These are phyloP conservation scores for Mystacornis crossleyi DNA, from an alignment of 2,113 vertebrate species.

Conservation along the genomic window DNA sequence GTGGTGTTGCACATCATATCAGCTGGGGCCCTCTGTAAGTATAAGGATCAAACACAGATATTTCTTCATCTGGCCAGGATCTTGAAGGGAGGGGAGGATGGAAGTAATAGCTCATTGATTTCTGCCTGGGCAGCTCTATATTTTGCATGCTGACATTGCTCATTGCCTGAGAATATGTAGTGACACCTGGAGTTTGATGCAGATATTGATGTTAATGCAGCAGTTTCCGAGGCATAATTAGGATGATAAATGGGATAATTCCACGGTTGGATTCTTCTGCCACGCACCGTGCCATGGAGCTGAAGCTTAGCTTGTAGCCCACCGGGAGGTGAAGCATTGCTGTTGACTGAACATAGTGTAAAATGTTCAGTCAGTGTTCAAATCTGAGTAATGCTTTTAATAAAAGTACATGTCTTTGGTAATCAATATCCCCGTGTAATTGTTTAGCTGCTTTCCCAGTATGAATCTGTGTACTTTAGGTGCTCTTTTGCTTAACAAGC, in stretches of 20 bases:
- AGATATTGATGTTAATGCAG: constrained; percentile 3
- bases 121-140: not conserved
- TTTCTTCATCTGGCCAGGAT: not conserved
- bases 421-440: not conserved
- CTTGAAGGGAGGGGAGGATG: not conserved
- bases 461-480: not conserved
- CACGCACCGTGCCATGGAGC: not conserved
- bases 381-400: constrained; percentile 26
- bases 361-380: not conserved
- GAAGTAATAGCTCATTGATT: not conserved
- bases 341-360: not conserved
- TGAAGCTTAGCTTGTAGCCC: not conserved
- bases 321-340: not conserved
- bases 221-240: not conserved
- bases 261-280: not conserved
- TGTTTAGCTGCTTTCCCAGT: not conserved
- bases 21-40: not conserved
- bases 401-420: not conserved
- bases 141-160: not conserved
- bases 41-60: not conserved
- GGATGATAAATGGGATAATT: not conserved
- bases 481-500: not conserved
- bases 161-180: not conserved
- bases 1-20: not conserved
- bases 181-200: constrained; percentile 6